Evolutionary conservation across 1,140 invertebrate genomes (phyloP).

Genomic region (Leptopilina boulardi): DNA sequence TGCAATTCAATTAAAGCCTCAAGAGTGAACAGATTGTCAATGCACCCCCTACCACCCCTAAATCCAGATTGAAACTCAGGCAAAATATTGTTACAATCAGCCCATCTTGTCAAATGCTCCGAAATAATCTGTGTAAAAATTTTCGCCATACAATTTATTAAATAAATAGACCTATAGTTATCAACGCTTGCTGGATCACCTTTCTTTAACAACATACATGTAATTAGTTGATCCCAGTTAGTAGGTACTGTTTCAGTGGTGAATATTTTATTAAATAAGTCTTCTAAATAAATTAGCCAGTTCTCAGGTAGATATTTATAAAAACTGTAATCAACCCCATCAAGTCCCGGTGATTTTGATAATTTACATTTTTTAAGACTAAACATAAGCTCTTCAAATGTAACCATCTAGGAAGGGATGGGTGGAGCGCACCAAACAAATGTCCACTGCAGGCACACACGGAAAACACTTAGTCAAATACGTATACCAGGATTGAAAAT

Average conservation of each 20-base stretch:
- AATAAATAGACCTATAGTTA: conserved; percentile 44
- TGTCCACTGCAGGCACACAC: background rate
- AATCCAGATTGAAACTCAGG: background rate
- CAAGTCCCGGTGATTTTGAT: background rate
- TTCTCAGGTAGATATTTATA: background rate
- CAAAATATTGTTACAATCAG: conserved; percentile 39
- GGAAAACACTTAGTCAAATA: background rate
- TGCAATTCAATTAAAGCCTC: background rate
- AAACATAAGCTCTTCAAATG: background rate
- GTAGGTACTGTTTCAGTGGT: background rate
- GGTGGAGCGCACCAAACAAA: background rate
- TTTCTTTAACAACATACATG: conserved; percentile 43
- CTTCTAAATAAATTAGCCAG: background rate
- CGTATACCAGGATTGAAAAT: conserved; percentile 24
- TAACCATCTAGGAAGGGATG: background rate
- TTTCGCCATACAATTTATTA: no score
- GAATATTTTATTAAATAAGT: conserved; percentile 11
- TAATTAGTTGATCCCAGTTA: background rate
- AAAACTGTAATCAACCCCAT: conserved; percentile 8
- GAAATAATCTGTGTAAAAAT: no score
- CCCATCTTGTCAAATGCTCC: background rate
- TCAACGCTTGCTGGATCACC: conserved; percentile 36
- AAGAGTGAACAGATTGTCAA: no score
- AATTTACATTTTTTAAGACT: background rate
- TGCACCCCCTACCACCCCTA: no score